These are phyloP conservation scores for Epicampocera succincta DNA, from an alignment of 2,888 invertebrate species.

Conservation along the genomic window DNA sequence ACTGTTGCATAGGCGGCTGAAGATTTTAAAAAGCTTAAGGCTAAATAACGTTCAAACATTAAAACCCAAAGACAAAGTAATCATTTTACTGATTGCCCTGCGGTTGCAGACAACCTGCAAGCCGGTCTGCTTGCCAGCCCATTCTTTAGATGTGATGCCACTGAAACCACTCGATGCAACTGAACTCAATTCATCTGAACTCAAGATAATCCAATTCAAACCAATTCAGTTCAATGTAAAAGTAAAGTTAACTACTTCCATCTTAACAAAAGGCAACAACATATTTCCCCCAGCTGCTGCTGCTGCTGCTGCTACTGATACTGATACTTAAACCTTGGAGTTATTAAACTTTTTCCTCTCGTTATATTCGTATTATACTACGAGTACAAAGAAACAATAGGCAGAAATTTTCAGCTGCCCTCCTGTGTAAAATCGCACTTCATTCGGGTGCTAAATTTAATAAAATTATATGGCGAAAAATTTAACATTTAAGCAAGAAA, in stretches of 20 bases:
- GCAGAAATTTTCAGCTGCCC: conserved; percentile 7
- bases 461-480: conserved; percentile 41
- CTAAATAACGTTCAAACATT: conserved; percentile 61
- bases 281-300: conserved; percentile 22
- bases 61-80: conserved; percentile 57
- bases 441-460: conserved; percentile 32
- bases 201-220: conserved; percentile 45
- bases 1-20: background rate
- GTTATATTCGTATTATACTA: background rate
- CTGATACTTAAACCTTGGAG: conserved; percentile 26
- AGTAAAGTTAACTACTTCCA: conserved; percentile 30
- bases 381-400: conserved; percentile 16
- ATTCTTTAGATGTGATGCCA: background rate
- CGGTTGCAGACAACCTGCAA: conserved; percentile 61
- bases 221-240: conserved; percentile 46
- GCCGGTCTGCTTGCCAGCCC: background rate
- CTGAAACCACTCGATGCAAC: conserved; percentile 39
- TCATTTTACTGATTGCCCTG: conserved; percentile 63
- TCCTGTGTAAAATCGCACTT: conserved; percentile 16
- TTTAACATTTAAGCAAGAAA: conserved; percentile 21
- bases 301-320: conserved; percentile 3
- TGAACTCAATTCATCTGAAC: conserved; percentile 44
- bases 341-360: conserved; percentile 32
- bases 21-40: conserved; percentile 62
- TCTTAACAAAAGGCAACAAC: conserved; percentile 44